phyloP scores from a whole-genome alignment of 2,797 vertebrate genomes.

The Loriculus beryllinus region DNA sequence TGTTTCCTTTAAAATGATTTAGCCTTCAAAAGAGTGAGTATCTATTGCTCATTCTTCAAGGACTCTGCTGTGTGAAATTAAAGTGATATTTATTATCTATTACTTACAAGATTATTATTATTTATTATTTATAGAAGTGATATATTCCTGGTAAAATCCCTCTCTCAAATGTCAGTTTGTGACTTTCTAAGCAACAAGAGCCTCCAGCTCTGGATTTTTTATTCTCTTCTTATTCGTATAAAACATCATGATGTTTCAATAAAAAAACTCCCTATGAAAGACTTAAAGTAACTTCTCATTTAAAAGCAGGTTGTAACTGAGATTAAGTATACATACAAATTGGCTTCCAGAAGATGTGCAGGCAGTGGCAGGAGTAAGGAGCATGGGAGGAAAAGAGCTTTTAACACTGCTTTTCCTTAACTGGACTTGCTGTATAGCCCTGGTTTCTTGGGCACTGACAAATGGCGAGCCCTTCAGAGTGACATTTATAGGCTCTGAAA shows the following conservation, averaged over 20 bases:
- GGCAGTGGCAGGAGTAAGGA: background rate
- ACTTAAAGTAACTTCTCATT: background rate
- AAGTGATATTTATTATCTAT: background rate
- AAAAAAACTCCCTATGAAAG: background rate
- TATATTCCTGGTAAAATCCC: background rate
- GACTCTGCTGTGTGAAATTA: background rate
- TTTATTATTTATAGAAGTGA: background rate
- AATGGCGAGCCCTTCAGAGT: background rate
- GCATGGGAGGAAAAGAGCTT: background rate
- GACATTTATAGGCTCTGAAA: background rate
- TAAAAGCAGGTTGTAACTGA: background rate
- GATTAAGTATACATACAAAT: accelerated
- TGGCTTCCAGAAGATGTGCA: background rate
- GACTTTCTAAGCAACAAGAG: background rate
- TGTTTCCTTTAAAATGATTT: background rate
- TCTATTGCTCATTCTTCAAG: background rate
- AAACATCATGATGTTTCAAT: background rate
- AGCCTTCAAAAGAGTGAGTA: background rate
- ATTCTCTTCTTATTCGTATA: background rate
- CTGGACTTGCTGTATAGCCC: background rate
- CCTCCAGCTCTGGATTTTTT: background rate
- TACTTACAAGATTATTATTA: background rate
- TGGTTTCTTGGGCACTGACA: background rate
- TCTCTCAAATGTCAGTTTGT: background rate
- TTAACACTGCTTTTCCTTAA: background rate